Base-by-base conservation (phyloP, 2,113 vertebrate genomes). In the Sceloporus undulatus region DNA sequence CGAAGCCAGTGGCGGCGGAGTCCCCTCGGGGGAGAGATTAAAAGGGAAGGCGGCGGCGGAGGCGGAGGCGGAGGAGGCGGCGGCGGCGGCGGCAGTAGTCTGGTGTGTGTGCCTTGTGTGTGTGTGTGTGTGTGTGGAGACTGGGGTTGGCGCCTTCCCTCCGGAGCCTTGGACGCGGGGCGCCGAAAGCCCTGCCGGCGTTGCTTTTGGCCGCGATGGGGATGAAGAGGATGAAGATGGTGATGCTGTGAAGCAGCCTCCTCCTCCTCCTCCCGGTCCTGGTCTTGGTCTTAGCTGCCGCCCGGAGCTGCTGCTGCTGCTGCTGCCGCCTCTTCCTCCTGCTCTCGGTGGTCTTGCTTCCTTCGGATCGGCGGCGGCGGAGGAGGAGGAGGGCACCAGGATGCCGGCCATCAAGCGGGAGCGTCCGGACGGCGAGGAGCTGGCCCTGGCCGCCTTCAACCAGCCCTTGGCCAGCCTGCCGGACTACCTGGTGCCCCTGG, bases 321-420 rank as follows among this genome's bases (percentile, higher is more conserved):
- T 7, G 16, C 66, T 66, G 8, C 66, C 65, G 4, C 40, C 56
- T 34, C 79, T 96, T 95, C 93, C 79, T 95, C 94, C 86, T 34
- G 6, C 65, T 66, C 65, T 4, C 21, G 6, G 19, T 68, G 23
- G 66, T 96, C 95, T 97, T 86, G 93, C 91, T 96, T 95, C 94
- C 79, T 95, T 93, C 86, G 90, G 92, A 92, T 34, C 66, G 75
- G 88, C 85, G 83, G 88, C 97, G 73, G 82, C 85, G 34, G 34
- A 34, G 34, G 34, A 34, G 34, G 34, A 34, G 34, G 34, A 48
- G 42, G 42, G 42, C 79, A 80, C 88, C 94, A 97, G 95, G 97
- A 99, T 99, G 98, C 98, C 98, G 92, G 98, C 98, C 56, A 98
- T 99, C 97, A 99, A 99, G 95, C 98, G 98, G 97, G 98, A 99